A percentile compares a stretch with the other conserved stretches of the same genome.
phyloP scores from a whole-genome alignment of 2,113 vertebrate species.

The Mus musculus region DNA sequence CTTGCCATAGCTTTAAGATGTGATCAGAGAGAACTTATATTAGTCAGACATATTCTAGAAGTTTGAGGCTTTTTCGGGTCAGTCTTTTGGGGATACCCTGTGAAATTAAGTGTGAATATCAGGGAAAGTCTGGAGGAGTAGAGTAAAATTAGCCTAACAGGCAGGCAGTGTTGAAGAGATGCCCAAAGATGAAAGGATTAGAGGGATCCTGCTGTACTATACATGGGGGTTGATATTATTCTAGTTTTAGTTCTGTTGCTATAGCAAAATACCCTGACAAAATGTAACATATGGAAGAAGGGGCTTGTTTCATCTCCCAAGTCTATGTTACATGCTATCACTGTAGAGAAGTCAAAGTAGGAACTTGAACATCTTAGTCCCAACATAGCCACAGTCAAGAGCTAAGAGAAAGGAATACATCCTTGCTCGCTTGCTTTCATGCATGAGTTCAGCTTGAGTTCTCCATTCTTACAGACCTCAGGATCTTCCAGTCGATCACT shows the following conservation, averaged over 20 bases:
- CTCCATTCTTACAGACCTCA: neutral
- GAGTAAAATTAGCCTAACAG: neutral
- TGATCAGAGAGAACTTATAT: neutral
- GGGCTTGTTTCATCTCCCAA: neutral
- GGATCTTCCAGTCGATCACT: neutral
- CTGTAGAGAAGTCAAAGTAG: too few species aligned
- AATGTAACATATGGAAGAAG: neutral
- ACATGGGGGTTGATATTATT: neutral
- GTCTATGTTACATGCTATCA: neutral
- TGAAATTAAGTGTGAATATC: neutral
- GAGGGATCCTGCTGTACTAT: neutral
- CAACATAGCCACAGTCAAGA: neutral
- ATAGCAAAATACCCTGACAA: neutral
- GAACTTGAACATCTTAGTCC: neutral
- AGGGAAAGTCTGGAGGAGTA: neutral
- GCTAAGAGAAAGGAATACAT: too few species aligned
- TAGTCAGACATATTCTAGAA: neutral
- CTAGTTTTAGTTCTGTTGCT: neutral
- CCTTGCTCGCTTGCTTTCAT: neutral
- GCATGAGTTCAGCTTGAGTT: neutral
- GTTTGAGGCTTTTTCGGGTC: neutral
- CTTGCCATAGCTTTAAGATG: neutral
- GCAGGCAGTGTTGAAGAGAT: neutral
- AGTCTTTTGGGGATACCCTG: neutral
- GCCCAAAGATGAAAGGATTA: neutral